Evolutionary conservation across 2,888 invertebrate genomes (phyloP).

Genomic region (Osedax fenrisi): DNA sequence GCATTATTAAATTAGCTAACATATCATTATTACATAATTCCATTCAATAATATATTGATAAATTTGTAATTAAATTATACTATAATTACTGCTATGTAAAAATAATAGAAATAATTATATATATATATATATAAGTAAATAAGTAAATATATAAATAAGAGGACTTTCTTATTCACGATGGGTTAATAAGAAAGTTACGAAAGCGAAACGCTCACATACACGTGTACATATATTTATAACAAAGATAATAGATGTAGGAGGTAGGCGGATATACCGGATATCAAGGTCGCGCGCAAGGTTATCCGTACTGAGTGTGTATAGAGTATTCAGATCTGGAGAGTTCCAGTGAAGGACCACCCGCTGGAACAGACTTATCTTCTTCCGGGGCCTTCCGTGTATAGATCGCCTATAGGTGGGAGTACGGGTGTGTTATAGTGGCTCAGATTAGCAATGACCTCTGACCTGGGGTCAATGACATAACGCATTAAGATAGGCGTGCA

Average conservation of each 20-base stretch:
- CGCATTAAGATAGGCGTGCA: too few relatives aligned
- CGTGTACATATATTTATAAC: too few relatives aligned
- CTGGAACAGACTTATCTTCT: not conserved
- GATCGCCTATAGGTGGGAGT: not conserved
- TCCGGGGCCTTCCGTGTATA: not conserved
- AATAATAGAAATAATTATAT: not conserved
- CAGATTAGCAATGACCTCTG: too few relatives aligned
- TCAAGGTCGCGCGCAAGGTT: too few relatives aligned
- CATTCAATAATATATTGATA: not conserved
- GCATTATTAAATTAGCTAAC: not conserved
- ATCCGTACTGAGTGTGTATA: not conserved
- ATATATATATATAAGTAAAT: not conserved
- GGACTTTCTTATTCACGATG: too few relatives aligned
- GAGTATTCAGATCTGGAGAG: not conserved
- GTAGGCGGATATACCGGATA: too few relatives aligned
- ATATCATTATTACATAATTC: not conserved
- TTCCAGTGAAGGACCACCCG: not conserved
- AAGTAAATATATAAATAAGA: not conserved
- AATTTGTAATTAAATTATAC: not conserved
- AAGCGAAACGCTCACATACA: too few relatives aligned
- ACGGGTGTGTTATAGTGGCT: too few relatives aligned
- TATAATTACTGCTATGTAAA: not conserved
- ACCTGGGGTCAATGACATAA: too few relatives aligned
- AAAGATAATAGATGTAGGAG: too few relatives aligned
- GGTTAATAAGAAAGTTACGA: too few relatives aligned